phyloP scores from a whole-genome alignment of 1,140 invertebrate species.

The Platyura marginata region DNA sequence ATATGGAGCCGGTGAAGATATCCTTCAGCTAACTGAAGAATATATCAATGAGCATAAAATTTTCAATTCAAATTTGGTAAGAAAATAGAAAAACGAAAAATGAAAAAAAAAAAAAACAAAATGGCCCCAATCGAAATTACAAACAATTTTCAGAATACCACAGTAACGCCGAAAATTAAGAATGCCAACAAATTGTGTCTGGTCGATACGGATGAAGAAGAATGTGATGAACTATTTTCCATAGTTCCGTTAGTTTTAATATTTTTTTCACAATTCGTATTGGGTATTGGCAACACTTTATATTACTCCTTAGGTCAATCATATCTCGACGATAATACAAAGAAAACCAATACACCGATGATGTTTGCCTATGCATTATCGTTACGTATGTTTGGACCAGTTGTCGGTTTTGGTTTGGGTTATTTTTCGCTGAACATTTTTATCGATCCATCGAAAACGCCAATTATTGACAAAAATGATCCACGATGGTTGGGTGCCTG shows the following conservation, averaged over 20 bases:
- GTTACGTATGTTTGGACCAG: constrained; percentile 19
- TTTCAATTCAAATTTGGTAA: not conserved
- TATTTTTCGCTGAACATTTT: constrained; percentile 41
- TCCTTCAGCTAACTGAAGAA: constrained; percentile 17
- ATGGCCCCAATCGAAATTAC: not conserved
- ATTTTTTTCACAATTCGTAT: constrained; percentile 40
- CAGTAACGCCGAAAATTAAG: not conserved
- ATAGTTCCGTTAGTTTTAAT: constrained; percentile 31
- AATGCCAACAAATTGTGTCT: not conserved
- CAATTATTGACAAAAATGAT: constrained; percentile 38
- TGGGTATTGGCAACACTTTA: constrained; percentile 39
- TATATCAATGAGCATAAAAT: constrained; percentile 3
- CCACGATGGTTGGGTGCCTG: constrained; percentile 49
- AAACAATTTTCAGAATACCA: not conserved
- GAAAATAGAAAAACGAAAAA: not conserved
- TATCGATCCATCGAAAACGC: constrained; percentile 40
- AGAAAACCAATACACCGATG: constrained; percentile 37
- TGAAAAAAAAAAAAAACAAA: not conserved
- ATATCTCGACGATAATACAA: constrained; percentile 42
- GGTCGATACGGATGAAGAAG: not conserved
- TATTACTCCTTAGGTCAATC: constrained; percentile 39
- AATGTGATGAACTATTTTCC: constrained; percentile 19
- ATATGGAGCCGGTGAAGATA: constrained; percentile 34
- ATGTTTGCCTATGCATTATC: constrained; percentile 19
- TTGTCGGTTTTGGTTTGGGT: constrained; percentile 18